These are phyloP conservation scores for Neofelis nebulosa DNA, from an alignment of 2,113 vertebrate species.

Conservation along the genomic window DNA sequence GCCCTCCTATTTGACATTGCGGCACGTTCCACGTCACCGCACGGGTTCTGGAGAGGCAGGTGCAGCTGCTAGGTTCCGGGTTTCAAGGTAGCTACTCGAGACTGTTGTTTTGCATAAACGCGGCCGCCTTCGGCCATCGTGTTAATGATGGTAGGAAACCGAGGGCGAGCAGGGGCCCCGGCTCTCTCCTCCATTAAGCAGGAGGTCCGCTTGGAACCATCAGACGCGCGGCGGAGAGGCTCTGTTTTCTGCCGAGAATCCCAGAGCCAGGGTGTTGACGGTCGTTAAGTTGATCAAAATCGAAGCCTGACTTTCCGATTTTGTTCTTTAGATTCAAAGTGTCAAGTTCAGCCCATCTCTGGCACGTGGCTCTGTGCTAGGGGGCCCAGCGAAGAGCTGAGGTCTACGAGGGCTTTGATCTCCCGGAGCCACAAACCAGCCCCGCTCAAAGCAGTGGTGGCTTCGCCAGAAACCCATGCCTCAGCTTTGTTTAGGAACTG, in stretches of 20 bases:
- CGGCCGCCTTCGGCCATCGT: fast-evolving
- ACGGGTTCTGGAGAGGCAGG: background rate
- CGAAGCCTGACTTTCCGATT: background rate
- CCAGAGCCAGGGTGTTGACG: fast-evolving
- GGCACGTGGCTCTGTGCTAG: background rate
- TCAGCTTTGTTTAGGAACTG: conserved; percentile 87
- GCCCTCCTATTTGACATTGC: background rate
- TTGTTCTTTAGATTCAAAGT: background rate
- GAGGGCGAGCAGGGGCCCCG: background rate
- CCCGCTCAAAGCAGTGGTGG: conserved; percentile 11
- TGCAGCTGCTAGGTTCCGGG: background rate
- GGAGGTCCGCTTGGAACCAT: background rate
- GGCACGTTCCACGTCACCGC: fast-evolving
- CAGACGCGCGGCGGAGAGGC: background rate
- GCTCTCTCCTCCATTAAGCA: fast-evolving
- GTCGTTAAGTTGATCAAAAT: background rate
- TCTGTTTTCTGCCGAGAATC: background rate
- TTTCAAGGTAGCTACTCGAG: background rate
- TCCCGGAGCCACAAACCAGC: conserved; percentile 28
- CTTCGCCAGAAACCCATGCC: conserved; percentile 68
- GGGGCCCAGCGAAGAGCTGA: background rate
- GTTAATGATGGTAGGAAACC: background rate
- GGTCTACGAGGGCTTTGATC: conserved; percentile 59
- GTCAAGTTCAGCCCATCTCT: background rate
- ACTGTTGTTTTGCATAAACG: background rate